Evolutionary conservation across 53 echinoderm and acorn worm species (phyloP), one percentile per base, ranked within the genome.

Genomic region (Apostichopus leukothele): DNA sequence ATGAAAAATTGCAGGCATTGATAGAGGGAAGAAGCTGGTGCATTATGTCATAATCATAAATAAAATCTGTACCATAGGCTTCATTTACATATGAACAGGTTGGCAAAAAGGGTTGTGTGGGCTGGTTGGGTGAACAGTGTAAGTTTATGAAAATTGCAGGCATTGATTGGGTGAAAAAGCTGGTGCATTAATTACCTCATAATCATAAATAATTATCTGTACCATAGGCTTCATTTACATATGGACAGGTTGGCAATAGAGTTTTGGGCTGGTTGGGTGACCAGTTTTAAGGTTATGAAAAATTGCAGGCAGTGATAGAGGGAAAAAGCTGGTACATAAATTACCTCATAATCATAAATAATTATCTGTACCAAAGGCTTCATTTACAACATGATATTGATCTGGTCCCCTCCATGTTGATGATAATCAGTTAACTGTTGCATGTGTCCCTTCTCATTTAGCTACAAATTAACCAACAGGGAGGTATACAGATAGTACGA

Each of bases 401-500:
- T 74, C 74, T 14, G 16, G 74, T 20, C 16, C 16, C 10, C 74
- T 1, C 1, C 23, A 74, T 14, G 74, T 74, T 74, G 74, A 74
- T 14, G 74, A 74, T 74, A 74, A 74, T 74, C 16, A 9, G 11
- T 74, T 74, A 74, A 39, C 39, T 51, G 11, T 76, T 27, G 7
- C 77, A 16, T 76, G 12, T 6, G 6, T 27, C 7, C 52, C 60
- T 84, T 52, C 83, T 50, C 55, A 9, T 84, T 27, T 16, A 84
- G 84, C 84, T 84, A 39, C 84, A 84, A 27, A 9, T 84, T 66
- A 84, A 84, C 84, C 84, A 84, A 21, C 84, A 84, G 16, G 84
- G 84, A 25, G 39, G 61, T 1, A 23, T 84, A 60, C 84, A 84
- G 23, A 66, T 84, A 22, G 84, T 84, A 8, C 63, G 84, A 14